phyloP scores from a whole-genome alignment of 2,797 vertebrate species.

The Periophthalmus magnuspinnatus region DNA sequence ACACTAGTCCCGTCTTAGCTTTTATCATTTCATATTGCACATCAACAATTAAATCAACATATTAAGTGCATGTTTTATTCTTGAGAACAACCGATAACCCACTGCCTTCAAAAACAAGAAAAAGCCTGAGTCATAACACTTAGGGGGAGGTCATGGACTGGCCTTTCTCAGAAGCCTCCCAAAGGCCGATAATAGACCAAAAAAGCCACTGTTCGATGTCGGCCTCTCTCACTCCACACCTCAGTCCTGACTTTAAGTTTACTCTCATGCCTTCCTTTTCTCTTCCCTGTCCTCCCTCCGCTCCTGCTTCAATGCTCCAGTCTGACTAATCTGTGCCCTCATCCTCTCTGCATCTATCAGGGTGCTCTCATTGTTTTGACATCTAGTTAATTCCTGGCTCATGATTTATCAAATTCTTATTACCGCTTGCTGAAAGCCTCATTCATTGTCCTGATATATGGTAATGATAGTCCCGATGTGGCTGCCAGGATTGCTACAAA shows the following conservation, averaged over 20 bases:
- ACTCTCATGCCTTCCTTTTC: constrained; percentile 4
- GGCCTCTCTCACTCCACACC: neutral
- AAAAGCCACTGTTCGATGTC: too few species aligned
- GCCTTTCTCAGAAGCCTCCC: too few species aligned
- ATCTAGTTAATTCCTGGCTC: constrained; percentile 99
- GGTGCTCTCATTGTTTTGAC: constrained; percentile 99
- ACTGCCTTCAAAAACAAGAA: too few species aligned
- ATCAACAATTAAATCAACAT: too few species aligned
- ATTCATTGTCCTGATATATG: constrained; percentile 99
- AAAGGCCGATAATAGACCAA: too few species aligned
- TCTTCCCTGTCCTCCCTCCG: constrained; percentile 3
- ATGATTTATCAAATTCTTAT: constrained; percentile 99
- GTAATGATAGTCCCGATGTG: constrained; percentile 93
- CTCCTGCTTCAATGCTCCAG: constrained; percentile 55
- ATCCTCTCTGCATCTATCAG: constrained; percentile 94
- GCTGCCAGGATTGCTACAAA: constrained; percentile 84
- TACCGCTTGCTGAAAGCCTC: constrained; percentile 99
- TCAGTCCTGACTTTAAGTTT: constrained; percentile 52
- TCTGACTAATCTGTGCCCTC: constrained; percentile 94
- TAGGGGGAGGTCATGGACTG: too few species aligned
- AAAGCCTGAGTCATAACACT: too few species aligned
- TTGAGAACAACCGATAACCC: too few species aligned
- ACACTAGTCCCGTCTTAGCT: too few species aligned
- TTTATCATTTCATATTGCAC: too few species aligned
- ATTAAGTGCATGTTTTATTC: too few species aligned